phyloP scores from a whole-genome alignment of 1,140 invertebrate species.

The Drosophila ananassae region DNA sequence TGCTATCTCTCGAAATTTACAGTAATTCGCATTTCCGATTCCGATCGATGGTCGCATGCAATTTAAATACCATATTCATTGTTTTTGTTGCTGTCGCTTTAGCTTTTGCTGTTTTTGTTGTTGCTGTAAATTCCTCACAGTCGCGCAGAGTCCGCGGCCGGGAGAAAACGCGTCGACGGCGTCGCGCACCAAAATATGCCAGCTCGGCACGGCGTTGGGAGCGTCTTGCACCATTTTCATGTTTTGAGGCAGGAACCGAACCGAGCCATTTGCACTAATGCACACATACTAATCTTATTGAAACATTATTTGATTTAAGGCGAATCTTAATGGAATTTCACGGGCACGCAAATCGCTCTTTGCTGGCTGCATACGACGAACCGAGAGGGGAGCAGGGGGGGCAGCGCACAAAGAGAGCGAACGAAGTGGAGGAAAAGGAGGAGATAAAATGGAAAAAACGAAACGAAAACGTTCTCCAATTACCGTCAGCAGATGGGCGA shows the following conservation, averaged over 20 bases:
- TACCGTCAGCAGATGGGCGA: slow-evolving; percentile 71
- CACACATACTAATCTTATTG: slow-evolving; percentile 41
- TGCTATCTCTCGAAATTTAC: slow-evolving; percentile 29
- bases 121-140: slow-evolving; percentile 72
- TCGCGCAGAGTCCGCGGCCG: slow-evolving; percentile 62
- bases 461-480: slow-evolving; percentile 76
- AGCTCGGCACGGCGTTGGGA: slow-evolving; percentile 75
- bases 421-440: slow-evolving; percentile 74
- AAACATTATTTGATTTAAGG: slow-evolving; percentile 21
- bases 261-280: slow-evolving; percentile 42
- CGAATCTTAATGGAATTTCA: slow-evolving; percentile 44
- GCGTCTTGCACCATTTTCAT: slow-evolving; percentile 74
- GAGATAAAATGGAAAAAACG: slow-evolving; percentile 74
- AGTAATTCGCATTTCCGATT: slow-evolving; percentile 35
- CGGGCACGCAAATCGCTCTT: slow-evolving; percentile 43
- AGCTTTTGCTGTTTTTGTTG: slow-evolving; percentile 46
- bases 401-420: slow-evolving; percentile 73
- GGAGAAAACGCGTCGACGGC: slow-evolving; percentile 59
- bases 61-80: slow-evolving; percentile 56
- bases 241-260: slow-evolving; percentile 48
- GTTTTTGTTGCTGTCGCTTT: slow-evolving; percentile 56
- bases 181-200: slow-evolving; percentile 75
- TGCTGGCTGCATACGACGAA: slow-evolving; percentile 1
- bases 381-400: slow-evolving; percentile 18
- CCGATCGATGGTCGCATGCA: slow-evolving; percentile 16